Evolutionary conservation across 2,113 vertebrate species (phyloP), one percentile per base, ranked within the genome.

Genomic region (Cyphomyrus discorhynchus): DNA sequence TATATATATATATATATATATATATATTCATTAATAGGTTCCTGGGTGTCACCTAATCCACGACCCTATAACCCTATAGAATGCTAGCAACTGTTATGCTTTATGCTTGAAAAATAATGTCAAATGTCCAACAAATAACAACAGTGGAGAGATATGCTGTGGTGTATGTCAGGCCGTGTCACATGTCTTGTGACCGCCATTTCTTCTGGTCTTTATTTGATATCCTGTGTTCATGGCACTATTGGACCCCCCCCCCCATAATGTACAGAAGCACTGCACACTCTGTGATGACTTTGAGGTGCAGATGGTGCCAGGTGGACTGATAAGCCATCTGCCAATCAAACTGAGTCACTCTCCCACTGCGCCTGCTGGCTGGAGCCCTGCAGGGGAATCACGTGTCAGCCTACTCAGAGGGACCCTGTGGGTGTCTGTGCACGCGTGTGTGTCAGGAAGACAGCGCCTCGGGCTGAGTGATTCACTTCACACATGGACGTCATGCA

Each of bases 331-430:
- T 89, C 88, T 49, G 88, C 88, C 88, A 83, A 39, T 83, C 62
- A 74, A 89, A 50, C 50, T 89, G 88, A 89, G 49, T 89, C 88
- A 89, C 74, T 80, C 31, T 77, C 50, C 47, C 52, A 74, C 88
- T 82, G 47, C 3, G 66, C 70, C 88, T 53, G 88, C 50, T 89
- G 88, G 88, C 31, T 39, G 88, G 27, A 35, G 70, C 27, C 46
- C 17, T 53, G 88, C 13, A 15, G 49, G 88, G 70, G 47, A 17
- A 0, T 83, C 49, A 89, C 74, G 50, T 56, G 88, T 56, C 47
- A 17, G 70, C 19, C 74, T 53, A 47, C 74, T 49, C 62, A 47
- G 21, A 74, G 24, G 39, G 62, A 19, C 31, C 39, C 27, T 31
- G 88, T 80, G 88, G 15, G 66, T 74, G 87, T 66, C 17, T 77